Percentiles rank a stretch among this genome's conserved stretches.
phyloP scores from a whole-genome alignment of 2,888 invertebrate genomes.

The Hirtodrosophila alboralis region DNA sequence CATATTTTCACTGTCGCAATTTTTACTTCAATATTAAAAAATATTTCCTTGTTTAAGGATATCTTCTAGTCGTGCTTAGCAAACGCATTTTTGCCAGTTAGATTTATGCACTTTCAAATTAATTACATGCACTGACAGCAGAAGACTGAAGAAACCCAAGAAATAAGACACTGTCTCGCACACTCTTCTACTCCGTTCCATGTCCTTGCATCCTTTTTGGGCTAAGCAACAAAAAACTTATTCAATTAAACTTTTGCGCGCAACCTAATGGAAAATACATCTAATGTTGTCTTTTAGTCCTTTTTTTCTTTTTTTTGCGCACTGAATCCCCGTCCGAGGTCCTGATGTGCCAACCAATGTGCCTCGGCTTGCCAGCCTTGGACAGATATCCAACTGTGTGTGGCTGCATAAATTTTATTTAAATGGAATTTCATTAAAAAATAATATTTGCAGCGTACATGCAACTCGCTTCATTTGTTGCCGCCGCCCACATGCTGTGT shows the following conservation, averaged over 20 bases:
- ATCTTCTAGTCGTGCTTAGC: background rate
- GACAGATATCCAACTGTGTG: slow-evolving; percentile 35
- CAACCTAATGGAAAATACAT: slow-evolving; percentile 57
- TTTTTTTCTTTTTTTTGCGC: too few species aligned
- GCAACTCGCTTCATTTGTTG: slow-evolving; percentile 62
- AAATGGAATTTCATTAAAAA: slow-evolving; percentile 77
- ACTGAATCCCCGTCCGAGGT: background rate
- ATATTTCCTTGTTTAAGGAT: slow-evolving; percentile 10
- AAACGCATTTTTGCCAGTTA: background rate
- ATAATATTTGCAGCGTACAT: slow-evolving; percentile 59
- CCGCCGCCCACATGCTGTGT: slow-evolving; percentile 30
- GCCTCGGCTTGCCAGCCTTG: slow-evolving; percentile 10
- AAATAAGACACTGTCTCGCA: slow-evolving; percentile 22
- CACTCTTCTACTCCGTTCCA: background rate
- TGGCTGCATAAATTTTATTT: slow-evolving; percentile 62
- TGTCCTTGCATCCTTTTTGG: slow-evolving; percentile 5
- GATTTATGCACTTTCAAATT: slow-evolving; percentile 62
- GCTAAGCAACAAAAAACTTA: slow-evolving; percentile 60
- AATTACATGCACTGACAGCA: slow-evolving; percentile 53
- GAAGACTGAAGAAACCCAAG: slow-evolving; percentile 31
- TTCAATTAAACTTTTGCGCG: slow-evolving; percentile 74
- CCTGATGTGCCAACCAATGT: too few species aligned
- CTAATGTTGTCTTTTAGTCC: slow-evolving; percentile 32
- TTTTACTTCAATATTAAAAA: too few species aligned
- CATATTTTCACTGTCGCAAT: too few species aligned